These are phyloP conservation scores for Etia nguti DNA, from an alignment of 2,113 vertebrate genomes.

Conservation along the genomic window DNA sequence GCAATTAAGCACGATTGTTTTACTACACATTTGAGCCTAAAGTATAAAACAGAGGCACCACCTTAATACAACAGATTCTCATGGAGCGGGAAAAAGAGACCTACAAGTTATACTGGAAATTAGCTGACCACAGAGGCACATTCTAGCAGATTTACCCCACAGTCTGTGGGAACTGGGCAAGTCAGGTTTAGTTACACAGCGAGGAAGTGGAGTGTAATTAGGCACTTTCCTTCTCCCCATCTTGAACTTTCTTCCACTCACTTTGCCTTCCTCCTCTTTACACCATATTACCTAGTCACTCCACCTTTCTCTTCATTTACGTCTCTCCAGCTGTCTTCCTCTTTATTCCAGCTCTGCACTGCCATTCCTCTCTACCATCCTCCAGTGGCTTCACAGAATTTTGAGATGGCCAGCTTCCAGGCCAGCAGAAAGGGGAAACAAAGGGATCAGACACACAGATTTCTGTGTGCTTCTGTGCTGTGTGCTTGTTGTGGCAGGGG, in stretches of 20 bases:
- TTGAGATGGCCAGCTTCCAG: slow-evolving; percentile 10
- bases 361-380: background rate
- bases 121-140: slow-evolving; percentile 1
- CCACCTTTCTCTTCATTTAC: background rate
- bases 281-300: background rate
- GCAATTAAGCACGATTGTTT: slow-evolving; percentile 63
- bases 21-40: slow-evolving; percentile 47
- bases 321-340: background rate
- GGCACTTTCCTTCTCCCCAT: slow-evolving; percentile 7
- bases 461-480: background rate
- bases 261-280: background rate
- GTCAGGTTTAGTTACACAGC: slow-evolving; percentile 39
- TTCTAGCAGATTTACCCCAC: slow-evolving; percentile 1
- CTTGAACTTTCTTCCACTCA: background rate
- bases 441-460: slow-evolving; percentile 13
- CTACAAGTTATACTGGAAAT: background rate
- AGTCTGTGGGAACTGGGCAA: slow-evolving; percentile 22
- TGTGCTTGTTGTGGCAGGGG: background rate
- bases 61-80: slow-evolving; percentile 27
- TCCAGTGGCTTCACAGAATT: slow-evolving; percentile 22
- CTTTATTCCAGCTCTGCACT: background rate
- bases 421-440: background rate
- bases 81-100: background rate
- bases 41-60: slow-evolving; percentile 24
- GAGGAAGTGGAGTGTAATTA: slow-evolving; percentile 20